Conservation (phyloP, 2,888 invertebrate genomes). For the Microctonus brassicae region DNA sequence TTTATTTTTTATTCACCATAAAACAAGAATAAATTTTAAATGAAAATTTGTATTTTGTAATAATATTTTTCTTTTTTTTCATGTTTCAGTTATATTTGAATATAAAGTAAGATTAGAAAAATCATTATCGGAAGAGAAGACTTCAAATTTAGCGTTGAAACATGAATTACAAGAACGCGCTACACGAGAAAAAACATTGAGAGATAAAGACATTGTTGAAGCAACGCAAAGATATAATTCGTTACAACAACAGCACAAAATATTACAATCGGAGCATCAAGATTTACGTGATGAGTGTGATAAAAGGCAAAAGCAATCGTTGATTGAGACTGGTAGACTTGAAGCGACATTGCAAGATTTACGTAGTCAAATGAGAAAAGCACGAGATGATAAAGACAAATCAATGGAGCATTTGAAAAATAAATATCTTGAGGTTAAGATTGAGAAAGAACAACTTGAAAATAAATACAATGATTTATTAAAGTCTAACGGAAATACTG, state of each 20-base stretch:
- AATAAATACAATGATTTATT: constrained; percentile 58
- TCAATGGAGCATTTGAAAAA: constrained; percentile 60
- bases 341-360: constrained; percentile 56
- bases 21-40: not conserved
- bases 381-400: constrained; percentile 54
- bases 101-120: constrained; percentile 66
- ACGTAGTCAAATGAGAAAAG: constrained; percentile 53
- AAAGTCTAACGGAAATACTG: constrained; percentile 48
- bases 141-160: constrained; percentile 61
- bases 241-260: constrained; percentile 62
- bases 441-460: constrained; percentile 56
- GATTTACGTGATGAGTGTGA: constrained; percentile 63
- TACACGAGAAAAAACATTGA: constrained; percentile 59
- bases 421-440: constrained; percentile 57
- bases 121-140: constrained; percentile 65
- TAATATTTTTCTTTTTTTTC: constrained; percentile 1
- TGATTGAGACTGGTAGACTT: constrained; percentile 54
- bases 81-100: constrained; percentile 62
- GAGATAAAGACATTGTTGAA: constrained; percentile 63
- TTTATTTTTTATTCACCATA: not conserved
- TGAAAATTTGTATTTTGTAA: not conserved
- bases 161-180: constrained; percentile 65
- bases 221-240: constrained; percentile 63
- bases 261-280: constrained; percentile 60
- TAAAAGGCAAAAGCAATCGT: constrained; percentile 56